Conservation (phyloP, 2,797 vertebrate genomes). For the Masticophis lateralis region DNA sequence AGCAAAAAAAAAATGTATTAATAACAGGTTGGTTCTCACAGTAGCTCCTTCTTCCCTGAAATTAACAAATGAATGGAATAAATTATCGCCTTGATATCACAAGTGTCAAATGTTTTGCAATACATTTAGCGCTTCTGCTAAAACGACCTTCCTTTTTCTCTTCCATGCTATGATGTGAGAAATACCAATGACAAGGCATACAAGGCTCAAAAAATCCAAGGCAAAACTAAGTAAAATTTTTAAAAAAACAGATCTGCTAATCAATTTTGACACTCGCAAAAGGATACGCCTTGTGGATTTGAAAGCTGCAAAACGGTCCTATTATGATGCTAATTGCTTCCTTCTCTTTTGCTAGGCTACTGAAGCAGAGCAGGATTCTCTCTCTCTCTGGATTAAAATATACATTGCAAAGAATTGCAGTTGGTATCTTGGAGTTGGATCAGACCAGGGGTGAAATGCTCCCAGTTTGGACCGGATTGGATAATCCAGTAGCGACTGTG, state of each 20-base stretch:
- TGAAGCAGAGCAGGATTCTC: neutral
- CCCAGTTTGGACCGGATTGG: too few species aligned
- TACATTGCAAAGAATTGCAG: neutral
- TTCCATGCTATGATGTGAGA: neutral
- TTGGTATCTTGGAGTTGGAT: neutral
- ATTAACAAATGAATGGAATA: conserved; percentile 28
- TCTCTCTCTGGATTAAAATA: neutral
- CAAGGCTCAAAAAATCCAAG: accelerated
- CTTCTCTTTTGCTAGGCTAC: neutral
- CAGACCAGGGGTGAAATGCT: too few species aligned
- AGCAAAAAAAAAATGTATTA: neutral
- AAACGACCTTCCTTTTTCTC: neutral
- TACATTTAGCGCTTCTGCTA: conserved; percentile 4
- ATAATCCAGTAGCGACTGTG: too few species aligned
- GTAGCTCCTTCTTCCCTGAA: neutral
- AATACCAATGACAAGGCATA: conserved; percentile 3
- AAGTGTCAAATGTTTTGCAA: conserved; percentile 4
- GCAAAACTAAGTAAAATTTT: neutral
- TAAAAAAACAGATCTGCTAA: neutral
- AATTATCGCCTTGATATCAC: conserved; percentile 43
- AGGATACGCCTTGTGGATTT: neutral
- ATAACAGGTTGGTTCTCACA: neutral
- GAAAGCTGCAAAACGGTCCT: neutral
- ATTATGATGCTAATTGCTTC: neutral
- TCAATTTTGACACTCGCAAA: neutral